Evolutionary conservation across 2,113 vertebrate genomes (phyloP), one percentile per base, ranked within the genome.

Genomic region (Rhynchomys soricoides): DNA sequence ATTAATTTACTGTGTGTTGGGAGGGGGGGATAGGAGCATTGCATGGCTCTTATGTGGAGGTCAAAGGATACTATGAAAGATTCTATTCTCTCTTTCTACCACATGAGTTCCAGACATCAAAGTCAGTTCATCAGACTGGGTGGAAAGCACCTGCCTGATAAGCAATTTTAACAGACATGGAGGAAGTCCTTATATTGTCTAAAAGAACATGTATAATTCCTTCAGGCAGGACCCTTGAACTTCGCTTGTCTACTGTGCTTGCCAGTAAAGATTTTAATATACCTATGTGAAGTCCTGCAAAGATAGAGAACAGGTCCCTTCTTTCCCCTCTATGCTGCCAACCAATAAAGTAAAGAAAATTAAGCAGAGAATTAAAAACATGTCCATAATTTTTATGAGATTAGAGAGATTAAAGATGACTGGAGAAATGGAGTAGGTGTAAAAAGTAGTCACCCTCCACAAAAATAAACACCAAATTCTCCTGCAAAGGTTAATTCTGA

Each of bases 291-390:
- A 7, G 17, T 24, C 17, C 4, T 90, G 11, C 26, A 85, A 37
- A 86, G 29, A 50, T 7, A 55, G 64, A 70, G 15, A 13, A 59
- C 85, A 13, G 15, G 5, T n/a, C 1, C 1, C 13, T 0, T 45
- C 34, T 34, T 1, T 31, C 13, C 22, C 3, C 17, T 29, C 48
- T 6, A 24, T 26, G 12, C 13, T 5, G 13, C 9, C 12, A 90
- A 31, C 13, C 79, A 86, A 43, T 17, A 62, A 93, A n/a, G 17
- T 86, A 90, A 88, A 71, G 40, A 66, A 64, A 96, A 93, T 22
- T 57, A 59, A 86, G 75, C 7, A 73, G 1, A 87, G 13, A 75
- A 34, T 3, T n/a, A 50, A 85, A 62, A 74, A 40, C 31, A 68
- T 52, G 16, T 12, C 34, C 31, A 24, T 83, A 5, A 48, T 66